Percentiles rank a stretch among this genome's conserved stretches.
Conservation (phyloP, 2,113 vertebrate species). For the Pollachius pollachius region DNA sequence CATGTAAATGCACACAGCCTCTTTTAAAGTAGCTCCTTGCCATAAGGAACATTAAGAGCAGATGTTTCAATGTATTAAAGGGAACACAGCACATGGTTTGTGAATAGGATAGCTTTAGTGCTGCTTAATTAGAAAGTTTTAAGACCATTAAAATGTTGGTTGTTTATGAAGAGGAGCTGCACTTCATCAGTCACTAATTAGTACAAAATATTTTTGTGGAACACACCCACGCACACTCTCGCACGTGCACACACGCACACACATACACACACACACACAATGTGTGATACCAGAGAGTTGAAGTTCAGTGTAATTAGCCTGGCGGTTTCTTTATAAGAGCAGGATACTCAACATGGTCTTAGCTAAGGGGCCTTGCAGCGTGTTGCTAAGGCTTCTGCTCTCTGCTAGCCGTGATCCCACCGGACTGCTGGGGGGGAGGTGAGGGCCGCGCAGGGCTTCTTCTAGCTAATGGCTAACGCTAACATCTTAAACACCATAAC, state of each 20-base stretch:
- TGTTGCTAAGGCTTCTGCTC: slow-evolving; percentile 51
- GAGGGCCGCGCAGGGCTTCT: not conserved
- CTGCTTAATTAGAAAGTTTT: no score
- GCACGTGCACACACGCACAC: not conserved
- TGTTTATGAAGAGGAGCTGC: no score
- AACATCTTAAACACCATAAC: no score
- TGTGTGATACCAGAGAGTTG: slow-evolving; percentile 21
- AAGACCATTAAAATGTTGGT: no score
- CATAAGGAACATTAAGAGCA: not conserved
- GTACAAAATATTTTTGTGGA: not conserved
- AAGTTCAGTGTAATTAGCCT: slow-evolving; percentile 64
- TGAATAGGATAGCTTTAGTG: no score
- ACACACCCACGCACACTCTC: not conserved
- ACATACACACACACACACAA: slow-evolving; percentile 6
- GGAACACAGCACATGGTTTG: no score
- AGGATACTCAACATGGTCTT: slow-evolving; percentile 62
- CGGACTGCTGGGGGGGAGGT: not conserved
- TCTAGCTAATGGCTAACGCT: not conserved
- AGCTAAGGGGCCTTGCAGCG: slow-evolving; percentile 65
- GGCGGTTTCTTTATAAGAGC: slow-evolving; percentile 49
- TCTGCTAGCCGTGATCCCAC: slow-evolving; percentile 4
- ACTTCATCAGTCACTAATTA: no score
- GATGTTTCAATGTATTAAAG: not conserved
- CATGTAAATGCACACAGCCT: no score
- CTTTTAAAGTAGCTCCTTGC: no score